Conservation (phyloP, 2,797 vertebrate species). For the Nyctibius grandis region DNA sequence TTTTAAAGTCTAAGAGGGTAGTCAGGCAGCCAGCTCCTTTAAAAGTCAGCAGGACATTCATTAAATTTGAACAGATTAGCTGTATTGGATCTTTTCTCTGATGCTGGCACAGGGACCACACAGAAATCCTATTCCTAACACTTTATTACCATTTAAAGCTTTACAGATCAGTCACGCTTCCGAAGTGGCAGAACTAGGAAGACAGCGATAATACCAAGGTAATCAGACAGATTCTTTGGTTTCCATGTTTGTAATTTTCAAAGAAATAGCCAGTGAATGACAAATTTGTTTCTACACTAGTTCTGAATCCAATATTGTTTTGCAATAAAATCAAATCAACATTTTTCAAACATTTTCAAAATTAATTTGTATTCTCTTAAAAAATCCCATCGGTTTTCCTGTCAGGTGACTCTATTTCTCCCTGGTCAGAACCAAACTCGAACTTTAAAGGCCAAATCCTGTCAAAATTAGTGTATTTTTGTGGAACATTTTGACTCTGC, state of each 20-base stretch:
- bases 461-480: neutral
- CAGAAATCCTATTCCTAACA: constrained; percentile 15
- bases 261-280: neutral
- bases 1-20: constrained; percentile 27
- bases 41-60: constrained; percentile 53
- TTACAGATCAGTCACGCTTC: neutral
- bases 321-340: neutral
- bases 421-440: neutral
- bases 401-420: neutral
- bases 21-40: constrained; percentile 26
- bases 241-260: neutral
- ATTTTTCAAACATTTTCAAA: neutral
- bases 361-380: neutral
- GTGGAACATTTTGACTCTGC: neutral
- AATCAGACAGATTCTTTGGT: neutral
- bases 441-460: neutral
- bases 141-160: constrained; percentile 20
- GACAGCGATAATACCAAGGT: neutral
- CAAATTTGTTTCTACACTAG: neutral
- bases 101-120: constrained; percentile 42
- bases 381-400: neutral
- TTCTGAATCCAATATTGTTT: neutral
- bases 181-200: neutral
- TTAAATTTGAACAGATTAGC: constrained; percentile 42
- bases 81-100: constrained; percentile 33